Conservation (phyloP, 2,888 invertebrate genomes). For the Gortyna flavago region DNA sequence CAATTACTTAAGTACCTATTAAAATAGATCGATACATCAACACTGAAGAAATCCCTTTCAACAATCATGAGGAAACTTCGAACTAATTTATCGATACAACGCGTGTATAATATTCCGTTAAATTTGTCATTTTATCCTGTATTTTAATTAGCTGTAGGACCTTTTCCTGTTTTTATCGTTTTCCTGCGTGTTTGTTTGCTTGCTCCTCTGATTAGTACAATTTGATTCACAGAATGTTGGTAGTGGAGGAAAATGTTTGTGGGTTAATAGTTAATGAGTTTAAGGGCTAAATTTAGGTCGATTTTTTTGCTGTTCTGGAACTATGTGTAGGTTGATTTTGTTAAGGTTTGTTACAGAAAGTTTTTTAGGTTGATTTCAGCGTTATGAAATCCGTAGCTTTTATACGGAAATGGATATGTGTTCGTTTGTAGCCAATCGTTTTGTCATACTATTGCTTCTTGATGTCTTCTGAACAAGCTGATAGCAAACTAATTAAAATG, state of each 20-base stretch:
- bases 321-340: not conserved
- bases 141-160: constrained; percentile 66
- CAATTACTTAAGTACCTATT: constrained; percentile 11
- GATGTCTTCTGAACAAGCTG: not conserved
- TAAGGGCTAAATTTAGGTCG: constrained; percentile 16
- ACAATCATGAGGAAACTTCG: constrained; percentile 66
- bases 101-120: constrained; percentile 74
- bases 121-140: constrained; percentile 71
- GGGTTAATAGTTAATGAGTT: not conserved
- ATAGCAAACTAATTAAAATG: not conserved
- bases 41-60: constrained; percentile 47
- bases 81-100: constrained; percentile 67
- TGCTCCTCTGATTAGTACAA: constrained; percentile 52
- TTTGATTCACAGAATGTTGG: constrained; percentile 65
- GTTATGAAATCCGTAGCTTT: not conserved
- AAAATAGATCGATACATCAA: constrained; percentile 26
- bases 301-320: not conserved
- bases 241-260: constrained; percentile 54
- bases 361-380: not conserved
- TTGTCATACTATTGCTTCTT: not conserved
- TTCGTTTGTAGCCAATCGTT: no score
- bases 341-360: not conserved
- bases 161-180: constrained; percentile 74
- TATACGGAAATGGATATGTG: not conserved
- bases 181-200: constrained; percentile 59